Base-by-base conservation (phyloP, 1,140 invertebrate species). In the Leptestheria dahalacensis region DNA sequence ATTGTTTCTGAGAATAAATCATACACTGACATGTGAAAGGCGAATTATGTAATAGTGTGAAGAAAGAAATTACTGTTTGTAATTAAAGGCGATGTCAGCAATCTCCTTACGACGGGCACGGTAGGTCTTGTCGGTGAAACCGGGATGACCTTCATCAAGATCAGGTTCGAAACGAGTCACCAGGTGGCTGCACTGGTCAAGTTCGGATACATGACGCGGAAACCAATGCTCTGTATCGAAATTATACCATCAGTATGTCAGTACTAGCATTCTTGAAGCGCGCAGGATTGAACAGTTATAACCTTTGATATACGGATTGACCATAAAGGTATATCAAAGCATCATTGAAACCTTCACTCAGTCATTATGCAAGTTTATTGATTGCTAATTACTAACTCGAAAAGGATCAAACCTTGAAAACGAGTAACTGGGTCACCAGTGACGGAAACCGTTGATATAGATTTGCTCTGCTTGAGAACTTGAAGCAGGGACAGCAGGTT, bases 91-190 rank as follows among this genome's bases (percentile, higher is more conserved):
- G 63, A 99, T 94, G 68, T 98, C 91, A 33, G 96, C 96, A 68
- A 99, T 97, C 65, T 90, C 77, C 76, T 97, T 97, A 66, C 97
- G 81, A 63, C 96, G 83, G 49, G 82, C 82, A 49, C 97, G 79
- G 74, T 99, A 99, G 3, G 85, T 84, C 70, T 87, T 84, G 72
- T 99, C 97, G 10, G 89, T 89, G 72, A 99, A 99, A 33, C 97
- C 96, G 25, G 97, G 97, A 74, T 99, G 97, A 73, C 94, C 96
- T 94, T 92, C 97, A 78, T 99, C 95, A 54, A 98, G 77, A 67
- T 98, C 96, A 0, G 96, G 95, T 71, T 98, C 95, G 72, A 91
- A 99, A 72, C 97, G 99, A 65, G 94, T 97, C 83, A 98, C 90
- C 57, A 98, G 74, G 71, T 98, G 95, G 69, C 94, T 97, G 78